A percentile compares a stretch with the other conserved stretches of the same genome.
Conservation (phyloP, 2,113 vertebrate genomes). For the Bucco capensis region DNA sequence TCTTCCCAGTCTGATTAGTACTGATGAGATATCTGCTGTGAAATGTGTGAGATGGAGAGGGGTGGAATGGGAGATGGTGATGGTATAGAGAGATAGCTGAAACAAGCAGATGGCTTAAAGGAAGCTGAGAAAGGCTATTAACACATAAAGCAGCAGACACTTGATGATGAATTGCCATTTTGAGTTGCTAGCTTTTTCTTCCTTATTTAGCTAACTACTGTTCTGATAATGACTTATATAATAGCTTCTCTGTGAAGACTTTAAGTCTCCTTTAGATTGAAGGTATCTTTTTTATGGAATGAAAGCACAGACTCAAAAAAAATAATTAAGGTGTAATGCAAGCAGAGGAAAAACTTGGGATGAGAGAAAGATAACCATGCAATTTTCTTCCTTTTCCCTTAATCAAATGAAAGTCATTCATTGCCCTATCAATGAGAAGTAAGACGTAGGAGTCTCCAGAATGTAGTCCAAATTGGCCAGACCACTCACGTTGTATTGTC, state of each 20-base stretch:
- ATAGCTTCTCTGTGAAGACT: neutral
- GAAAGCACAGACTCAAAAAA: neutral
- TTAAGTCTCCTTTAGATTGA: neutral
- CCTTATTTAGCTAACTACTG: slow-evolving; percentile 32
- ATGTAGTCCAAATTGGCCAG: neutral
- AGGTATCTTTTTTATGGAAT: neutral
- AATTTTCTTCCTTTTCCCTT: neutral
- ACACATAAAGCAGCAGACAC: slow-evolving; percentile 35
- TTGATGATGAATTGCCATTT: slow-evolving; percentile 47
- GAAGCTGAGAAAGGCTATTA: slow-evolving; percentile 56
- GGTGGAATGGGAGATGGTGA: neutral
- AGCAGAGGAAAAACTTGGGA: neutral
- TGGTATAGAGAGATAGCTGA: slow-evolving; percentile 29
- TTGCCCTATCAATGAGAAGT: neutral
- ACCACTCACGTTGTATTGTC: neutral
- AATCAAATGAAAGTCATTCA: neutral
- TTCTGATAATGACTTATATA: neutral
- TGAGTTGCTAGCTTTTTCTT: slow-evolving; percentile 30
- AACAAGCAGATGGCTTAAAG: slow-evolving; percentile 58
- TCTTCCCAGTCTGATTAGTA: neutral
- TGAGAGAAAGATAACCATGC: neutral
- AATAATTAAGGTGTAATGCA: neutral
- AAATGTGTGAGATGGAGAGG: neutral
- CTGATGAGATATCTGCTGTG: neutral
- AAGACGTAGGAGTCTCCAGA: neutral